Conservation (phyloP, 2,113 vertebrate genomes). For the Ammodramus savannarum region DNA sequence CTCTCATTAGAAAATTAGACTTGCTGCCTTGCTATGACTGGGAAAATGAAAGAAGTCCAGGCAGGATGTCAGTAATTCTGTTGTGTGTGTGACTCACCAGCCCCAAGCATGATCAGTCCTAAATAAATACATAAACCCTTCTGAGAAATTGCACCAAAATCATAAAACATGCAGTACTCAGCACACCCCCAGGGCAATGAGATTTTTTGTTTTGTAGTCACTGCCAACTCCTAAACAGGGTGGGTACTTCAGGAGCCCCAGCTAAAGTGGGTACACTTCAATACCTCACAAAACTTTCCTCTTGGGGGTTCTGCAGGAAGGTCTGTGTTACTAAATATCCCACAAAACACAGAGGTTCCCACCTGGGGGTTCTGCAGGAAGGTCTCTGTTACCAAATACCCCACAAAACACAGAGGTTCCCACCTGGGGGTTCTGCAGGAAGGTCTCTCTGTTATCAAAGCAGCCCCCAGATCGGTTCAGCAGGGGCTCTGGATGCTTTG, state of each 20-base stretch:
- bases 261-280: not conserved
- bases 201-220: not conserved
- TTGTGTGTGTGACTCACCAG: not conserved
- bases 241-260: not conserved
- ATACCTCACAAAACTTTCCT: not conserved
- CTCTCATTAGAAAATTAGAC: not conserved
- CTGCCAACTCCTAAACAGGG: not conserved
- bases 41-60: not conserved
- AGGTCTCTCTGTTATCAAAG: conserved; percentile 84
- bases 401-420: not conserved
- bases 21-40: not conserved
- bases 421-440: conserved; percentile 98
- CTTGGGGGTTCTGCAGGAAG: conserved; percentile 86
- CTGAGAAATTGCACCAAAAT: not conserved
- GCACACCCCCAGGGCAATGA: not conserved
- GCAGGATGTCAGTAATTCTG: not conserved
- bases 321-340: conserved; percentile 78
- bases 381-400: conserved; percentile 79
- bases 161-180: not conserved
- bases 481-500: conserved; percentile 78
- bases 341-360: not conserved
- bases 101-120: not conserved
- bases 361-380: conserved; percentile 84
- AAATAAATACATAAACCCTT: not conserved
- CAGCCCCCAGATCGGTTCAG: conserved; percentile 89